These are phyloP conservation scores for Gastracanthus pulcherrimus DNA, from an alignment of 2,888 invertebrate species.

Conservation along the genomic window DNA sequence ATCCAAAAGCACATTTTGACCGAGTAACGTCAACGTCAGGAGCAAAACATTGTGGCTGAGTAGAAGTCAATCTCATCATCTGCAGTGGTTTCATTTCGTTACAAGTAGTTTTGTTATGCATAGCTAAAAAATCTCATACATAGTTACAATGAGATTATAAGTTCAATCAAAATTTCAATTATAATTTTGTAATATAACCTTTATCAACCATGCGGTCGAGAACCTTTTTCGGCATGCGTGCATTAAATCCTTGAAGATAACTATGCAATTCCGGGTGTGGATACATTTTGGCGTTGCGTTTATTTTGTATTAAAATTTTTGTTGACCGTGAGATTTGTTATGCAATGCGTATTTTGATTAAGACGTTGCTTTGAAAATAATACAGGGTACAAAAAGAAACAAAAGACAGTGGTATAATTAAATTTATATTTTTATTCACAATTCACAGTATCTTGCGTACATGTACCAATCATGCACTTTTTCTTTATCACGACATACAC, in stretches of 20 bases:
- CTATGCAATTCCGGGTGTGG: slow-evolving; percentile 57
- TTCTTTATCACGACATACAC: slow-evolving; percentile 17
- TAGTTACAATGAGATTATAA: neutral
- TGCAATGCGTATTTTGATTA: neutral
- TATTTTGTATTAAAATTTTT: slow-evolving; percentile 1
- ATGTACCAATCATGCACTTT: slow-evolving; percentile 58
- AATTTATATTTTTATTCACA: slow-evolving; percentile 61
- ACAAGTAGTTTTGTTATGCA: neutral
- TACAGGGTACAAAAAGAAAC: slow-evolving; percentile 11
- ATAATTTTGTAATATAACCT: slow-evolving; percentile 64
- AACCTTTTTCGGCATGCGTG: slow-evolving; percentile 65
- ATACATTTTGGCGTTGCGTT: slow-evolving; percentile 54
- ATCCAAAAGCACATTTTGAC: slow-evolving; percentile 76
- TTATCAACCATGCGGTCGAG: slow-evolving; percentile 73
- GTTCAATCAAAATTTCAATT: neutral
- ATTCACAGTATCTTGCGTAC: slow-evolving; percentile 58
- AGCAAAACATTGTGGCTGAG: slow-evolving; percentile 76
- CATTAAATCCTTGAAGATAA: slow-evolving; percentile 55
- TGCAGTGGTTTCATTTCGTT: neutral
- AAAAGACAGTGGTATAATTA: slow-evolving; percentile 14
- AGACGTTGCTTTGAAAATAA: neutral
- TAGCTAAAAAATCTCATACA: neutral
- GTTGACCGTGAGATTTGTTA: neutral
- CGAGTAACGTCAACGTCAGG: slow-evolving; percentile 76
- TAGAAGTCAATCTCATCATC: slow-evolving; percentile 70